Evolutionary conservation across 2,888 invertebrate species (phyloP).

Genomic region (Fragum sueziense): DNA sequence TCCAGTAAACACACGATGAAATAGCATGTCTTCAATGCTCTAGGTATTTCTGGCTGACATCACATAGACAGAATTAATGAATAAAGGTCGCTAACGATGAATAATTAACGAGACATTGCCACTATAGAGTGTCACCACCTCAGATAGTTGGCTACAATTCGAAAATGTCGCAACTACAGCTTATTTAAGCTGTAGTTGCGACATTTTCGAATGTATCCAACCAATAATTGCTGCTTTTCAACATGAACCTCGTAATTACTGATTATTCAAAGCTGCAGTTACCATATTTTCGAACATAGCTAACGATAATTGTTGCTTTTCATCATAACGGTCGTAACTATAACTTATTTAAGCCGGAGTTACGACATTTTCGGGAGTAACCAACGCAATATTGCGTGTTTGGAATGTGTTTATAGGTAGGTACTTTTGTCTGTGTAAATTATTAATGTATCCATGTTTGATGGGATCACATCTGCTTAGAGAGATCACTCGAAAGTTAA

Average conservation of each 20-base stretch:
- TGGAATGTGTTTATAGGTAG: conserved; percentile 11
- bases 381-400: conserved; percentile 12
- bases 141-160: too few species aligned
- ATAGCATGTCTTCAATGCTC: not conserved
- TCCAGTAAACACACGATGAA: not conserved
- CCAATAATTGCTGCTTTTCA: too few species aligned
- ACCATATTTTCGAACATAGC: too few species aligned
- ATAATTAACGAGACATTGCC: conserved; percentile 12
- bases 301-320: too few species aligned
- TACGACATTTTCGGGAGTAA: too few species aligned
- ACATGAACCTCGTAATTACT: too few species aligned
- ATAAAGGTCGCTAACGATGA: conserved; percentile 19
- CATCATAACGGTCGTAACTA: too few species aligned
- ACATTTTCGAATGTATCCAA: too few species aligned
- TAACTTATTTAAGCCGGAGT: too few species aligned
- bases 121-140: not conserved
- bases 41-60: conserved; percentile 19
- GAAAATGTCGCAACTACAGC: too few species aligned
- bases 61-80: conserved; percentile 13
- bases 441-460: not conserved
- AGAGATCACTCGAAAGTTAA: not conserved
- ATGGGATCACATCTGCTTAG: not conserved
- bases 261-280: too few species aligned
- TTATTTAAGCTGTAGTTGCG: too few species aligned
- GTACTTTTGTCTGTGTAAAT: conserved; percentile 12